Evolutionary conservation across 1,140 invertebrate species (phyloP), one percentile per base, ranked within the genome.

Genomic region (Daktulosphaira vitifoliae): DNA sequence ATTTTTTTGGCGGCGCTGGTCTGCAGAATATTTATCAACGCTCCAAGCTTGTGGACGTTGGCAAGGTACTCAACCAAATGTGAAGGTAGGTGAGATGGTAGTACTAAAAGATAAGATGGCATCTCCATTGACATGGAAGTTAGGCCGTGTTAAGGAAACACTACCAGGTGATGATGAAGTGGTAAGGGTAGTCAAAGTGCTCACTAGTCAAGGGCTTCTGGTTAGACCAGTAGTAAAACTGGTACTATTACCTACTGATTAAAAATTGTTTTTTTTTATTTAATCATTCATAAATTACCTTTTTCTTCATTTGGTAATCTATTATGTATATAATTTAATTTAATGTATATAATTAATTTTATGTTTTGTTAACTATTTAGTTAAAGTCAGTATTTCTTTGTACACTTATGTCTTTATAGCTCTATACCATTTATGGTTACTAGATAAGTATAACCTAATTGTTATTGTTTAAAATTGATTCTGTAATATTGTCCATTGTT

Each of bases 1-100:
- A 62, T 53, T 68, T 9, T 73, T 73, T 56, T 75, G 73, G 74
- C 69, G 70, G 52, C 52, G 72, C 8, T 73, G 72, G 69, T 62
- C 53, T 16, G 5, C 25, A 18, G 73, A 75, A 62, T 75, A n/a
- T n/a, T n/a, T n/a, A n/a, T n/a, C n/a, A n/a, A 74, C 54, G 4
- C 66, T 75, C 3, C 71, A 74, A 68, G 52, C 49, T 16, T 46
- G 70, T 16, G 5, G 20, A 9, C 72, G 71, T 56, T 71, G 72
- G 70, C 46, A 20, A 6, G 37, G 20, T 0, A 33, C 50, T 33
- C 69, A 4, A 68, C 69, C 37, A 46, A 69, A 11, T 16, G 75
- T 9, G 74, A 76, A 20, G 20, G 75, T 1, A 22, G n/a, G n/a
- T n/a, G n/a, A n/a, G n/a, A n/a, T n/a, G n/a, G n/a, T n/a, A n/a